Conservation (phyloP, 2,888 invertebrate genomes). For the Aphodius sticticus region DNA sequence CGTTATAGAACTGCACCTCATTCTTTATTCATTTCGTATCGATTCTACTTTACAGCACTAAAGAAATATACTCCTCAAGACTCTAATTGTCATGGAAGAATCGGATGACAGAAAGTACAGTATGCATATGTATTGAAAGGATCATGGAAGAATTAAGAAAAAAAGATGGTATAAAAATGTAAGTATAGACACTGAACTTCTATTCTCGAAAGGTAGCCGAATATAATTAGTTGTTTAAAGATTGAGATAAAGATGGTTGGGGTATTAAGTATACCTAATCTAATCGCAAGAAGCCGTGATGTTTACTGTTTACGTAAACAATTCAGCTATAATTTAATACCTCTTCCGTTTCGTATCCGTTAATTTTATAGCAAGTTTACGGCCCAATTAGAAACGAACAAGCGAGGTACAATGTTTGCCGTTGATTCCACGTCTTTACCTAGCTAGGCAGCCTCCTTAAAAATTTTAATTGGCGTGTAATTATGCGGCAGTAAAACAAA, state of each 20-base stretch:
- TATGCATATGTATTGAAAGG: too few species aligned
- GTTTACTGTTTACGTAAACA: neutral
- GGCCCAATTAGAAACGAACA: neutral
- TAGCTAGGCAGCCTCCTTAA: neutral
- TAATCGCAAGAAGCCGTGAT: neutral
- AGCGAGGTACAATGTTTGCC: neutral
- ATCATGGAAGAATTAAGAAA: too few species aligned
- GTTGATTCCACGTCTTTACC: neutral
- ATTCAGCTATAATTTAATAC: neutral
- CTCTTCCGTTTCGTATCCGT: neutral
- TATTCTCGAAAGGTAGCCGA: too few species aligned
- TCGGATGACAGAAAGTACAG: too few species aligned
- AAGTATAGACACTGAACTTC: too few species aligned
- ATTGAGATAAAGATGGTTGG: neutral
- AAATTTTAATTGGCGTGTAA: slow-evolving; percentile 4
- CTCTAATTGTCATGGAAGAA: too few species aligned
- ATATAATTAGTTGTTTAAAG: too few species aligned
- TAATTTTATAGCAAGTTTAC: neutral
- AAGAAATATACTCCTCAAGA: too few species aligned
- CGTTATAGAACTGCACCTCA: neutral
- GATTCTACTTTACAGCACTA: too few species aligned
- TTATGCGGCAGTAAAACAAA: slow-evolving; percentile 4
- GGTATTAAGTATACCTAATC: neutral
- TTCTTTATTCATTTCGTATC: too few species aligned
- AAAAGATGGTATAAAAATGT: too few species aligned